Base-by-base conservation (phyloP, 2,888 invertebrate species). In the Ornithoptera alexandrae region DNA sequence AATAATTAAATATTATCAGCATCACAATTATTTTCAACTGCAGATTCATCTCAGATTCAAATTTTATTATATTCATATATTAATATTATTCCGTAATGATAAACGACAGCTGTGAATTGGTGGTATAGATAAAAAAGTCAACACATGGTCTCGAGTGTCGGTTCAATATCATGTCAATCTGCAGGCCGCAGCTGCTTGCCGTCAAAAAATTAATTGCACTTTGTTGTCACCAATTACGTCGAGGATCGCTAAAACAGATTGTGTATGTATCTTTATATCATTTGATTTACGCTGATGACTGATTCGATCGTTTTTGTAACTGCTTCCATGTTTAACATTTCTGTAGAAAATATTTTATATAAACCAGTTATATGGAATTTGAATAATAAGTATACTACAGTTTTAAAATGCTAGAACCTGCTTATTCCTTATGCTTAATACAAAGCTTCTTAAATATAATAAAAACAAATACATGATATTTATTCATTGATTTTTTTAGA, bases 61-160 rank as follows among this genome's bases (percentile, higher is more conserved):
- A 6, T 4, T n/a, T 53, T 5, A 50, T 50, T 18, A 18, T n/a
- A 5, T 53, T 18, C 12, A 58, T 22, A 58, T 3, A 58, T 24
- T 22, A 62, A 22, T 10, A 42, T 59, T 42, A 59, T 50, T 18
- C 22, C 18, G 58, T 59, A 59, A 65, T 50, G 58, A 59, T 22
- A 59, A 65, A 59, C n/a, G 66, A 60, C 62, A 67, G 67, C 46
- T 67, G 53, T 62, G 22, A 67, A 62, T 62, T 67, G n/a, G 15
- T 20, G 7, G 60, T 66, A 8, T 36, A 30, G 61, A 53, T 22
- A 61, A 22, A 62, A 30, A 61, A 61, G 22, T 61, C 42, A 18
- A 46, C 67, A 68, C 30, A 68, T 68, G 62, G 57, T 24, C 17
- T 57, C 57, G 39, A 62, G 67, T 22, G 57, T 20, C 65, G 12